phyloP scores from a whole-genome alignment of 35 echinoderm and acorn worm species.

The Diadema setosum region DNA sequence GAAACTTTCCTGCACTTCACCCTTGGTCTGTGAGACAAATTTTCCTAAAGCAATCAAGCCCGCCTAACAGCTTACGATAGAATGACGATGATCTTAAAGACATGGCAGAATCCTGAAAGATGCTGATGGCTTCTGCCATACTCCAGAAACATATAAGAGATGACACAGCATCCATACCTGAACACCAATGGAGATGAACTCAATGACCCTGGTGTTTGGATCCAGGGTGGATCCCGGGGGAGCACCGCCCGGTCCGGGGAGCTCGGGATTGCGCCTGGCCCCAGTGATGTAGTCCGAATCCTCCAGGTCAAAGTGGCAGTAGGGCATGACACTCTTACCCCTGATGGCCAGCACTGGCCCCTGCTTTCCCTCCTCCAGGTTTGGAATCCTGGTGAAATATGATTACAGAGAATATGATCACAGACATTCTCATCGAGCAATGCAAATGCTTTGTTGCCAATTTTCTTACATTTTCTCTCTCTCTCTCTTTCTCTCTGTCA shows the following conservation, averaged over 20 bases:
- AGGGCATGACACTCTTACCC: conserved; percentile 93
- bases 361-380: conserved; percentile 94
- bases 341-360: conserved; percentile 76
- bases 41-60: too few species aligned
- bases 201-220: conserved; percentile 97
- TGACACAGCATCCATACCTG: too few species aligned
- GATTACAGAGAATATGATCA: neutral
- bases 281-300: conserved; percentile 99
- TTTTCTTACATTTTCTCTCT: too few species aligned
- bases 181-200: conserved; percentile 75
- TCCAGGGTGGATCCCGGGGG: conserved; percentile 94
- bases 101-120: too few species aligned
- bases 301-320: conserved; percentile 99
- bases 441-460: too few species aligned
- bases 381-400: conserved; percentile 59
- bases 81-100: too few species aligned
- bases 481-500: too few species aligned
- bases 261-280: conserved; percentile 90
- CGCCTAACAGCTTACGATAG: too few species aligned
- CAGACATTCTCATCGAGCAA: neutral
- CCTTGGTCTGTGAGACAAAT: too few species aligned
- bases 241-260: conserved; percentile 87
- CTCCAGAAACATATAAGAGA: too few species aligned
- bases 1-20: too few species aligned
- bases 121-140: too few species aligned